Evolutionary conservation across 2,888 invertebrate species (phyloP).

Genomic region (Heteromurus nitidus): DNA sequence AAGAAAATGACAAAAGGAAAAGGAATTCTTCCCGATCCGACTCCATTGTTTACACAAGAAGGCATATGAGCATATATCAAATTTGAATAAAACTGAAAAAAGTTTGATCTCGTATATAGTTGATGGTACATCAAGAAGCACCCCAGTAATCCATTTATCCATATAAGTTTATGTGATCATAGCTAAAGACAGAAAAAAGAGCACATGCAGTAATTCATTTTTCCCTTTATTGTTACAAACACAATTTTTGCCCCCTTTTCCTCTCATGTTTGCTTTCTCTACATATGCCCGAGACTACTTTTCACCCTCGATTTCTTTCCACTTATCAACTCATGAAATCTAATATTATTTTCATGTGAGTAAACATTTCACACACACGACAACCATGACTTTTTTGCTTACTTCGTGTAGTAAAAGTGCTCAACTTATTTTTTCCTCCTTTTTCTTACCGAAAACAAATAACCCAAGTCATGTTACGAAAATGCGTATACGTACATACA

Average conservation of each 20-base stretch:
- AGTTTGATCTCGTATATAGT: not conserved
- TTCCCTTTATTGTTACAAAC: not conserved
- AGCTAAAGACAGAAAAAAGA: not conserved
- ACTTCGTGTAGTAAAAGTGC: not conserved
- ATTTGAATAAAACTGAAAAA: too few species aligned
- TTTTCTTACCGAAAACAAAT: slow-evolving; percentile 20
- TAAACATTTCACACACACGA: slow-evolving; percentile 42
- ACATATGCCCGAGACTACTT: slow-evolving; percentile 56
- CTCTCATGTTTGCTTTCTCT: slow-evolving; percentile 19
- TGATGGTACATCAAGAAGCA: slow-evolving; percentile 25
- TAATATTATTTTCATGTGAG: slow-evolving; percentile 71
- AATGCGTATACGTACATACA: not conserved
- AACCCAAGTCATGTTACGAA: slow-evolving; percentile 1
- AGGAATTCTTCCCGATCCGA: too few species aligned
- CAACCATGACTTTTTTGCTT: too few species aligned
- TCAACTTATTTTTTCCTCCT: not conserved
- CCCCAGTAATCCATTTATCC: slow-evolving; percentile 36
- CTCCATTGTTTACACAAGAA: too few species aligned
- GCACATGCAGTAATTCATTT: slow-evolving; percentile 44
- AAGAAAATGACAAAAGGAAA: slow-evolving; percentile 8
- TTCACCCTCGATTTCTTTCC: slow-evolving; percentile 73
- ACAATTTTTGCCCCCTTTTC: slow-evolving; percentile 11
- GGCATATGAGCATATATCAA: too few species aligned
- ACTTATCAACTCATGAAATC: slow-evolving; percentile 73
- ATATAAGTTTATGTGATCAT: slow-evolving; percentile 10